Evolutionary conservation across 1,140 invertebrate species (phyloP).

Genomic region (Lasaia peninsularis): DNA sequence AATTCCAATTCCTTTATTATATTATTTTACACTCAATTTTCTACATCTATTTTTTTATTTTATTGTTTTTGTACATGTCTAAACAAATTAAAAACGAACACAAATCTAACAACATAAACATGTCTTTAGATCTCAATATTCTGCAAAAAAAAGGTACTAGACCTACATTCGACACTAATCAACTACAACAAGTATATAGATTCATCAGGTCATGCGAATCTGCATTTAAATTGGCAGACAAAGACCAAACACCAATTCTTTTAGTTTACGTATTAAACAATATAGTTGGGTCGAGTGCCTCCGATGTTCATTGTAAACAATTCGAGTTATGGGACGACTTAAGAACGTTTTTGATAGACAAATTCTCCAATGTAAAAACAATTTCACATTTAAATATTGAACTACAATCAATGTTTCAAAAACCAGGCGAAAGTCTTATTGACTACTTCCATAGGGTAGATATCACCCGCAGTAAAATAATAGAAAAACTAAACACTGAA

Average conservation of each 20-base stretch:
- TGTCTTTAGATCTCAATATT: not conserved
- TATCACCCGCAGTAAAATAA: constrained; percentile 22
- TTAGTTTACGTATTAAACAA: not conserved
- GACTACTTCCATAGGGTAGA: constrained; percentile 21
- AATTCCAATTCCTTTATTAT: too few relatives aligned
- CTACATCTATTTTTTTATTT: too few relatives aligned
- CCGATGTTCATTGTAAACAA: not conserved
- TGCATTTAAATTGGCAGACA: not conserved
- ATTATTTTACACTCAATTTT: too few relatives aligned
- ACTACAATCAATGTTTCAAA: constrained; percentile 25
- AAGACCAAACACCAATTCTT: not conserved
- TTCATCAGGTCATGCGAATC: not conserved
- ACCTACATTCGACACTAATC: not conserved
- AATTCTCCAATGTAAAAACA: constrained; percentile 16
- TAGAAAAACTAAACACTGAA: constrained; percentile 25
- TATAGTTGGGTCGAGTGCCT: not conserved
- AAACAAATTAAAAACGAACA: too few relatives aligned
- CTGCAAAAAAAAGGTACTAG: not conserved
- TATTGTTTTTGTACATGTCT: too few relatives aligned
- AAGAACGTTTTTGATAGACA: not conserved
- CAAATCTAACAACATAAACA: not conserved
- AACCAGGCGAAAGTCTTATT: constrained; percentile 20
- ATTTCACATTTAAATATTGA: constrained; percentile 25
- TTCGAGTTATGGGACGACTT: not conserved
- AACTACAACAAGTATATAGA: not conserved